phyloP scores from a whole-genome alignment of 2,888 invertebrate genomes.

The Rosalia funebris region DNA sequence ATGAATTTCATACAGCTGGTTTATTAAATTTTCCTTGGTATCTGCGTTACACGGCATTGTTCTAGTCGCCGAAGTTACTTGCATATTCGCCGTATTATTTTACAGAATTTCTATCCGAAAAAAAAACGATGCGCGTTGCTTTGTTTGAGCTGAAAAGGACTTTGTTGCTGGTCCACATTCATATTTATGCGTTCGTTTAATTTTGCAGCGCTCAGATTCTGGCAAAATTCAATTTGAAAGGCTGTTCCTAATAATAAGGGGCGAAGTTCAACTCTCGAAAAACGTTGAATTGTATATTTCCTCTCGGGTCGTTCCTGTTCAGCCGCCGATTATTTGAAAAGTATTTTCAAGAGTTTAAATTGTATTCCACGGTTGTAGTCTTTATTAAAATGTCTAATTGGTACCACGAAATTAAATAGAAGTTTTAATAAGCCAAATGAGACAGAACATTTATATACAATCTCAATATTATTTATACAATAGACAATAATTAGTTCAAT shows the following conservation, averaged over 20 bases:
- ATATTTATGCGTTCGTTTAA: neutral
- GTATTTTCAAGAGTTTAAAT: no score
- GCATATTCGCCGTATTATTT: neutral
- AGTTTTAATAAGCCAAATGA: no score
- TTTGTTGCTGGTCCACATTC: conserved; percentile 2
- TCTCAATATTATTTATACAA: no score
- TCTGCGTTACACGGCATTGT: conserved; percentile 5
- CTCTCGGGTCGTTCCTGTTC: neutral
- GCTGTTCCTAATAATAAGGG: neutral
- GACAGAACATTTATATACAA: no score
- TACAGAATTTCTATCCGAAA: neutral
- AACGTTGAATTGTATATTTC: neutral
- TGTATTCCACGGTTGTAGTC: no score
- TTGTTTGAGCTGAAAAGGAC: neutral
- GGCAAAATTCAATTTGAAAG: neutral
- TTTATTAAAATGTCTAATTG: no score
- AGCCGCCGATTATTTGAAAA: neutral
- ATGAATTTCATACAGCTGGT: conserved; percentile 14
- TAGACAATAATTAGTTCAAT: no score
- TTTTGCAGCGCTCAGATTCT: neutral
- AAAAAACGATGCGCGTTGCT: conserved; percentile 5
- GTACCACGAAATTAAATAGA: no score
- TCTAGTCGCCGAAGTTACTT: conserved; percentile 4
- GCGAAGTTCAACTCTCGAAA: neutral
- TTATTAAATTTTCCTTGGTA: conserved; percentile 8